A percentile compares a stretch with the other conserved stretches of the same genome.
phyloP scores from a whole-genome alignment of 2,113 vertebrate genomes.

The Symphodus melops region DNA sequence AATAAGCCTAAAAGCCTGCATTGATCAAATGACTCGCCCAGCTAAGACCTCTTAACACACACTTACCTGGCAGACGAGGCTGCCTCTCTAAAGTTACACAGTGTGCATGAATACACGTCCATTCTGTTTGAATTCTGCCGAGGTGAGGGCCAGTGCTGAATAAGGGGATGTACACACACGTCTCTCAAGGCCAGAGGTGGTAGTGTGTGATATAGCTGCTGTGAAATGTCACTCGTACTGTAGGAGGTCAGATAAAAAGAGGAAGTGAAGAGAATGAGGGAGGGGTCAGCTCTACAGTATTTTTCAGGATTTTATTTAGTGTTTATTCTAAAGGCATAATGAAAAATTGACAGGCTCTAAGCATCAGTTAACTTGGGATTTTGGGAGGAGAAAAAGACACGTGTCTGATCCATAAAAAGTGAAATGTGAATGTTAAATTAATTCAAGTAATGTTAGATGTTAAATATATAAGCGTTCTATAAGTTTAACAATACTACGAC shows the following conservation, averaged over 20 bases:
- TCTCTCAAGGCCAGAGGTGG: conserved; percentile 17
- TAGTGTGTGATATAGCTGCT: background rate
- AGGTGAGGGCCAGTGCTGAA: conserved; percentile 30
- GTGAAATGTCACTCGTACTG: conserved; percentile 7
- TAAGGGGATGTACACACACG: background rate
- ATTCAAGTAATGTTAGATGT: too few relatives aligned
- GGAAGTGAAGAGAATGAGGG: background rate
- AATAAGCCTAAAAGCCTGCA: conserved; percentile 64
- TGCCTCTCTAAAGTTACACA: conserved; percentile 37
- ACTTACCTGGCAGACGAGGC: conserved; percentile 50
- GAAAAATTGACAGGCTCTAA: background rate
- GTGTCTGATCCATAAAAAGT: too few relatives aligned
- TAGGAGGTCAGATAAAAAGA: conserved; percentile 10
- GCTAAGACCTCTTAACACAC: conserved; percentile 65
- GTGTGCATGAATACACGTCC: conserved; percentile 53
- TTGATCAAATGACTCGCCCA: conserved; percentile 64
- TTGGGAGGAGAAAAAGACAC: too few relatives aligned
- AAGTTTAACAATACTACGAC: too few relatives aligned
- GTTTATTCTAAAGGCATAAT: background rate
- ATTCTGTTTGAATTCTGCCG: conserved; percentile 32
- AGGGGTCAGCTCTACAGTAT: background rate
- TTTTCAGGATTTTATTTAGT: background rate
- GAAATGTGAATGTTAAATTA: too few relatives aligned
- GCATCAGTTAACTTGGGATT: too few relatives aligned
- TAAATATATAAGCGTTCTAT: too few relatives aligned